Evolutionary conservation across 1,140 invertebrate genomes (phyloP), one percentile per base, ranked within the genome.

Genomic region (Pissodes strobi): DNA sequence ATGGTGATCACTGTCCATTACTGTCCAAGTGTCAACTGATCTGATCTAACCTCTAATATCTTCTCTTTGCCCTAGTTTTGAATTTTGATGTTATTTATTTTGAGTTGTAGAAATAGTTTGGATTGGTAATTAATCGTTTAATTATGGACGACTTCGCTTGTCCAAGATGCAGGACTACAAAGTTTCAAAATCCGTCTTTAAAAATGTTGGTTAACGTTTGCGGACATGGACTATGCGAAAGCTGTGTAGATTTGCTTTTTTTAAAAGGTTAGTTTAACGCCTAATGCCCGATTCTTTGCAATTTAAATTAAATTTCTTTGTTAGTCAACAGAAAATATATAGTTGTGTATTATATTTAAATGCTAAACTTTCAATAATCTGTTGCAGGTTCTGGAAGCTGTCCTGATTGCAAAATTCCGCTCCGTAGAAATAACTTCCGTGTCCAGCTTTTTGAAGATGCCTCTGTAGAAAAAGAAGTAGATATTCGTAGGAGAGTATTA

Each of bases 201-300:
- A 97, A 97, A 79, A 85, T 99, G 80, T 91, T 98, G 91, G 96
- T 99, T 51, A 99, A 99, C 80, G 87, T 96, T 46, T 99, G 97
- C 82, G 97, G 97, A 4, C 97, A 99, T 82, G 90, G 93, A 13
- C 82, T 99, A 67, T 99, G 97, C 82, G 96, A 98, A 78, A 96
- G 88, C 78, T 98, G 96, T 83, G 94, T 99, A 10, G 95, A 98
- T 79, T 82, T 96, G 53, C 79, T 98, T 17, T 99, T 98, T 82
- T 83, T 96, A 15, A 94, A 94, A 90, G 95, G 88, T 95, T 82
- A 73, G 60, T 18, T 58, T 38, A 52, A 25, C 51, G n/a, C n/a
- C 6, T 12, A 12, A 43, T 0, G 15, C 39, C 15, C 39, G 39
- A 18, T n/a, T 13, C 8, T 43, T 43, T 12, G 15, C 10, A 15